Evolutionary conservation across 1,140 invertebrate species (phyloP).

Genomic region (Pachypeltis micranthus): DNA sequence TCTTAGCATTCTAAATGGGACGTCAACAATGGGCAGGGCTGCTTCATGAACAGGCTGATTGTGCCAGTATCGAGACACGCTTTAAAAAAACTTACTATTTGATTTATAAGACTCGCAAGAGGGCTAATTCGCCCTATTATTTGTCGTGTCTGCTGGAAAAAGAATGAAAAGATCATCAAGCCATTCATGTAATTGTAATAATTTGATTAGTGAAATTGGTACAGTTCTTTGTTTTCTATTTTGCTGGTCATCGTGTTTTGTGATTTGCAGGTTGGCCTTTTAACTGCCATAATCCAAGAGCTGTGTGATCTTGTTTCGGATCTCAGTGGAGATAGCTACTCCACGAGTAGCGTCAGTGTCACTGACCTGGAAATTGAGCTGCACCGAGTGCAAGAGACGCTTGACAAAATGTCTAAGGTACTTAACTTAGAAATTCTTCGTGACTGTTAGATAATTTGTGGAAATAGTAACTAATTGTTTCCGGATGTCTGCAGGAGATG

Average conservation of each 20-base stretch:
- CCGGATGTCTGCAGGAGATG: constrained; percentile 38
- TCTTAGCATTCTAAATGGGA: too few species aligned
- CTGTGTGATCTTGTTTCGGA: constrained; percentile 30
- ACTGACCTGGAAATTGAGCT: constrained; percentile 36
- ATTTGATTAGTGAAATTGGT: too few species aligned
- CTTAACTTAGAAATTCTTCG: too few species aligned
- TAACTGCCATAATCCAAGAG: constrained; percentile 37
- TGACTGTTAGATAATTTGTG: background rate
- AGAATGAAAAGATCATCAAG: background rate
- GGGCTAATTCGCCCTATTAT: too few species aligned
- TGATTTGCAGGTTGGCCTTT: constrained; percentile 34
- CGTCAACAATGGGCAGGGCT: too few species aligned
- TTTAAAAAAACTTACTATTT: too few species aligned
- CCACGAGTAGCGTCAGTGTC: constrained; percentile 27
- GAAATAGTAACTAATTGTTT: background rate
- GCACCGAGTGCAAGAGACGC: constrained; percentile 39
- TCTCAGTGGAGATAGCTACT: constrained; percentile 24
- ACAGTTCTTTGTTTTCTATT: background rate
- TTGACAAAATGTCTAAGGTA: constrained; percentile 60
- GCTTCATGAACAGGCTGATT: too few species aligned
- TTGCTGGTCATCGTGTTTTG: too few species aligned
- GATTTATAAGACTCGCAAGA: too few species aligned
- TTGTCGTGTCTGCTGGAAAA: too few species aligned
- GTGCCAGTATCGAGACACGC: too few species aligned
- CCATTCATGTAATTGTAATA: too few species aligned